Conservation (phyloP, 2,113 vertebrate genomes). For the Mola mola region DNA sequence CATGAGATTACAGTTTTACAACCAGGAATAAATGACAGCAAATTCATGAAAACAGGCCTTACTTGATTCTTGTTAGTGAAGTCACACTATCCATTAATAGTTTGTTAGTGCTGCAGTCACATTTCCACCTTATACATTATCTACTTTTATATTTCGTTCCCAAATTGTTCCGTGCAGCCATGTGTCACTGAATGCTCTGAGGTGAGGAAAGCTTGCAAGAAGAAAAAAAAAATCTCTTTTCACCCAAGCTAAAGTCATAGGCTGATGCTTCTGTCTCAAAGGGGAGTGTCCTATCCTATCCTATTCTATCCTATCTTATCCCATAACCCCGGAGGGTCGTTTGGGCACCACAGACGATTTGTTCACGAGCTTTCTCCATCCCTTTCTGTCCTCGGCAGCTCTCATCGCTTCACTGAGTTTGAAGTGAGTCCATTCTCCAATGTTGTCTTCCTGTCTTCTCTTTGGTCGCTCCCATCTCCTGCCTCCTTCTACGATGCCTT, state of each 20-base stretch:
- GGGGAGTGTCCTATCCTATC: conserved; percentile 64
- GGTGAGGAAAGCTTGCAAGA: conserved; percentile 28
- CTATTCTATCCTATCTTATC: conserved; percentile 57
- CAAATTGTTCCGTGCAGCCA: background rate
- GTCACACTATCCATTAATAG: background rate
- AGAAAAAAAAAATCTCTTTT: conserved; percentile 29
- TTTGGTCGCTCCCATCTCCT: no score
- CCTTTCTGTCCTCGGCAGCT: no score
- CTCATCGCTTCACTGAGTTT: no score
- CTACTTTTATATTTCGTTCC: background rate
- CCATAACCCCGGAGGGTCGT: background rate
- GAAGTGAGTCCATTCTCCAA: background rate
- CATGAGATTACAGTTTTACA: no score
- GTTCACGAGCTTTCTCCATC: no score
- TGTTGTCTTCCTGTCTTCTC: background rate
- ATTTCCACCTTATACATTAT: no score
- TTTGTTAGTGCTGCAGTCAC: background rate
- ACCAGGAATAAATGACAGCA: no score
- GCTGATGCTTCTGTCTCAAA: conserved; percentile 41
- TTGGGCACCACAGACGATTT: no score
- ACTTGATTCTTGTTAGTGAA: no score
- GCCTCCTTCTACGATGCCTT: no score
- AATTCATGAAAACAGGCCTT: no score
- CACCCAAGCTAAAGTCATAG: conserved; percentile 45
- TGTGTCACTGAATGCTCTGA: conserved; percentile 8